These are phyloP conservation scores for Drosophila serrata DNA, from an alignment of 1,140 invertebrate genomes.

Conservation along the genomic window DNA sequence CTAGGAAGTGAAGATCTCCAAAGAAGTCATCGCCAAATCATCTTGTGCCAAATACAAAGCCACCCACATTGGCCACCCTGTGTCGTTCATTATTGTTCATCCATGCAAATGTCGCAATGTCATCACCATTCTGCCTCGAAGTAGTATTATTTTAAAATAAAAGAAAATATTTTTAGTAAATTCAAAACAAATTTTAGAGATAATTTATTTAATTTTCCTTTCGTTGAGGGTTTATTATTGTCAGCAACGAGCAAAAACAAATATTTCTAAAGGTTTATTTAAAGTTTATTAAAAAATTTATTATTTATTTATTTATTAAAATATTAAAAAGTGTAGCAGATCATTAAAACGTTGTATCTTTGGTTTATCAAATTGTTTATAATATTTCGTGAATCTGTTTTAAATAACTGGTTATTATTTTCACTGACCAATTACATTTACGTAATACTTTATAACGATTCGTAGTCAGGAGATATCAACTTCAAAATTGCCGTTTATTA, in stretches of 20 bases:
- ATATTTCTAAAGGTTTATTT: background rate
- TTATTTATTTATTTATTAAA: no score
- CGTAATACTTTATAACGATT: background rate
- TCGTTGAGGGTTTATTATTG: no score
- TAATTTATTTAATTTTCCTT: background rate
- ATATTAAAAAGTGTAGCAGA: background rate
- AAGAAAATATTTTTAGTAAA: background rate
- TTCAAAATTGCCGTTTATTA: background rate
- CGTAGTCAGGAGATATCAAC: background rate
- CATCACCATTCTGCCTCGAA: background rate
- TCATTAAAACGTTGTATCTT: background rate
- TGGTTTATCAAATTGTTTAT: no score
- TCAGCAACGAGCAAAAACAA: background rate
- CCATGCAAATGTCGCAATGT: background rate
- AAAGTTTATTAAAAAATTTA: background rate
- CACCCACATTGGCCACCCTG: background rate
- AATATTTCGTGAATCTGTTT: no score
- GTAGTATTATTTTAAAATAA: conserved; percentile 14
- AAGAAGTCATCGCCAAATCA: background rate
- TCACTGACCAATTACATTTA: background rate
- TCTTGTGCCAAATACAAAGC: background rate
- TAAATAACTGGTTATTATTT: background rate
- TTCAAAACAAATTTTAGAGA: background rate
- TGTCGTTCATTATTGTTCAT: background rate
- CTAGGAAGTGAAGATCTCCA: background rate